Evolutionary conservation across 2,888 invertebrate species (phyloP).

Genomic region (Catocala nupta): DNA sequence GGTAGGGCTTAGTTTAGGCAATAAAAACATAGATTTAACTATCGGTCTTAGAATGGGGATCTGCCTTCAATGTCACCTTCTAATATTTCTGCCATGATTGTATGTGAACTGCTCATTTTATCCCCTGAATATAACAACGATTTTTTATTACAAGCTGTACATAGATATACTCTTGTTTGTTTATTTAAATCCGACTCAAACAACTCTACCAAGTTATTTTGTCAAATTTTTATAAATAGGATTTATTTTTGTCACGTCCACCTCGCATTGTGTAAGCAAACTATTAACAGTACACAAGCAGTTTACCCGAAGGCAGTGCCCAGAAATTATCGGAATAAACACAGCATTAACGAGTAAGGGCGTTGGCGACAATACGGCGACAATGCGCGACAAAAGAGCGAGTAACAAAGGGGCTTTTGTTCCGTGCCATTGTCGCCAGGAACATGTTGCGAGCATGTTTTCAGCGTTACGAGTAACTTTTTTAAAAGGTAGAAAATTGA

Average conservation of each 20-base stretch:
- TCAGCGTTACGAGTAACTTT: slow-evolving; percentile 44
- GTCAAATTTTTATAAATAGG: no score
- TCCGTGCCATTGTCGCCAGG: slow-evolving; percentile 55
- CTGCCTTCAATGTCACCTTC: no score
- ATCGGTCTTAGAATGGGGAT: no score
- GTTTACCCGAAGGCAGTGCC: slow-evolving; percentile 4
- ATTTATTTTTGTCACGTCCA: background rate
- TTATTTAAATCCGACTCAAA: no score
- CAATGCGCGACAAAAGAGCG: slow-evolving; percentile 53
- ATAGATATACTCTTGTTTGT: no score
- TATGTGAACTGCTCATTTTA: no score
- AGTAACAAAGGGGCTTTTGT: slow-evolving; percentile 62
- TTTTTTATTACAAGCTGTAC: no score
- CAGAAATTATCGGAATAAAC: slow-evolving; percentile 43
- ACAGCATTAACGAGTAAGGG: slow-evolving; percentile 28
- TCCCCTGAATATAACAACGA: no score
- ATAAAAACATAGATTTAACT: no score
- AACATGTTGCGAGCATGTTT: slow-evolving; percentile 56
- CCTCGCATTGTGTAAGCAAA: background rate
- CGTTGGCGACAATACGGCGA: slow-evolving; percentile 36
- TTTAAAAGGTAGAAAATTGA: slow-evolving; percentile 52
- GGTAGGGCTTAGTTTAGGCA: no score
- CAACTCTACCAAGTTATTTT: no score
- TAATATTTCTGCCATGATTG: no score
- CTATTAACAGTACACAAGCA: slow-evolving; percentile 6